Percentiles rank a stretch among this genome's conserved stretches.
These are phyloP conservation scores for Drosophila sturtevanti DNA, from an alignment of 1,140 invertebrate species.

Conservation along the genomic window DNA sequence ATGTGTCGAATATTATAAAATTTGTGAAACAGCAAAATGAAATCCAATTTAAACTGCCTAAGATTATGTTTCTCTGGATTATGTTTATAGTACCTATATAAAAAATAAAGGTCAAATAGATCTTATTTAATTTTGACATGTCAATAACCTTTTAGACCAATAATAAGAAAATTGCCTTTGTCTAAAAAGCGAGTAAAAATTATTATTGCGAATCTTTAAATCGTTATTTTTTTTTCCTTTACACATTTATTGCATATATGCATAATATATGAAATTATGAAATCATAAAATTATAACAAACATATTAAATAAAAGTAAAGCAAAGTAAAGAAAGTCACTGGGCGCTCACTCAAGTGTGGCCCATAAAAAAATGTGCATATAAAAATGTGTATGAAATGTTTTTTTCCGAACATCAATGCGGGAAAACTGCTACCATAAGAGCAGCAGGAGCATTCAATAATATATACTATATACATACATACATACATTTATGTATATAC, in stretches of 20 bases:
- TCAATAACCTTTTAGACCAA: neutral
- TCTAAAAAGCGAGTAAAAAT: neutral
- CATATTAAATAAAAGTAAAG: slow-evolving; percentile 7
- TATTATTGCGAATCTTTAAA: too few species aligned
- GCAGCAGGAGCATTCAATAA: neutral
- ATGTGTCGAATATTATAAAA: too few species aligned
- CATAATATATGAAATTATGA: slow-evolving; percentile 10
- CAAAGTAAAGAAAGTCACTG: slow-evolving; percentile 4
- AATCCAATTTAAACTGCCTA: too few species aligned
- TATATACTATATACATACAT: too few species aligned
- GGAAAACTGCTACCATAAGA: neutral
- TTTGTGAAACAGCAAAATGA: too few species aligned
- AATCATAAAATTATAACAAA: slow-evolving; percentile 17
- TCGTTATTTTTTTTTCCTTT: neutral
- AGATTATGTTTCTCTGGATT: too few species aligned
- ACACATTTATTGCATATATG: neutral
- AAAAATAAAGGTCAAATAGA: too few species aligned
- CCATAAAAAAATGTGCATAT: slow-evolving; percentile 3
- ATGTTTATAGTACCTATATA: too few species aligned
- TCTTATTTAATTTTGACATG: neutral
- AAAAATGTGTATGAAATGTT: slow-evolving; percentile 10
- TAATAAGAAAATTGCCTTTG: too few species aligned
- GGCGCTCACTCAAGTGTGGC: slow-evolving; percentile 9
- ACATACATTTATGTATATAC: neutral
- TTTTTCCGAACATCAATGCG: neutral